phyloP scores from a whole-genome alignment of 2,113 vertebrate genomes.

The Dolichallabes microphthalmus region DNA sequence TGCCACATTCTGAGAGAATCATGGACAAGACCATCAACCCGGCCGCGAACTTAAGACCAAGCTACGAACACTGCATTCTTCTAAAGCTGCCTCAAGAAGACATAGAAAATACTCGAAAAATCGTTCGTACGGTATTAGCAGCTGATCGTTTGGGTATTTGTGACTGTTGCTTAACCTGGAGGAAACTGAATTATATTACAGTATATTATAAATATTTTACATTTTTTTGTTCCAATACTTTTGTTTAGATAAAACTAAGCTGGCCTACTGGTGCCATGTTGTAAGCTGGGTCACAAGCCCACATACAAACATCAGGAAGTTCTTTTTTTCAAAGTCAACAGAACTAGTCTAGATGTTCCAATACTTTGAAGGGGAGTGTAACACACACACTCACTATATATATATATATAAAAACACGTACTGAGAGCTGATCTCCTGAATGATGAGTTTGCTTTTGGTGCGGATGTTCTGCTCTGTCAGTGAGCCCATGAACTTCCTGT shows the following conservation, averaged over 20 bases:
- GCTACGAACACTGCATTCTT: too few species aligned
- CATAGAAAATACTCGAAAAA: too few species aligned
- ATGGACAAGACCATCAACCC: too few species aligned
- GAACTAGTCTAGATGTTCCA: background rate
- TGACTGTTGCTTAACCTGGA: background rate
- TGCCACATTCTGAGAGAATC: too few species aligned
- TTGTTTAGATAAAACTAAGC: background rate
- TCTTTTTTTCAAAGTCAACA: background rate
- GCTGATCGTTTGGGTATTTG: too few species aligned
- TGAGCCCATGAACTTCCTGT: constrained; percentile 83
- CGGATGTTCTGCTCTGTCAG: constrained; percentile 83
- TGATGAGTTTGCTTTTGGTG: constrained; percentile 76
- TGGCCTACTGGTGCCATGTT: background rate
- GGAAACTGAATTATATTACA: background rate
- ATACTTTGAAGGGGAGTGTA: background rate
- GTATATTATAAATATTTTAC: background rate
- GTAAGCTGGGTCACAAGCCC: background rate
- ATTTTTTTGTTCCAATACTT: background rate
- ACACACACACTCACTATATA: background rate
- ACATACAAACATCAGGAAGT: background rate
- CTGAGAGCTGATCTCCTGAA: constrained; percentile 77
- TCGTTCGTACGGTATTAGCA: too few species aligned
- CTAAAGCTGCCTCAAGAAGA: too few species aligned
- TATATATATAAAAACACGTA: constrained; percentile 36
- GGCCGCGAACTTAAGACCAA: too few species aligned